Conservation (phyloP, 2,797 vertebrate species). For the Florisuga fusca region DNA sequence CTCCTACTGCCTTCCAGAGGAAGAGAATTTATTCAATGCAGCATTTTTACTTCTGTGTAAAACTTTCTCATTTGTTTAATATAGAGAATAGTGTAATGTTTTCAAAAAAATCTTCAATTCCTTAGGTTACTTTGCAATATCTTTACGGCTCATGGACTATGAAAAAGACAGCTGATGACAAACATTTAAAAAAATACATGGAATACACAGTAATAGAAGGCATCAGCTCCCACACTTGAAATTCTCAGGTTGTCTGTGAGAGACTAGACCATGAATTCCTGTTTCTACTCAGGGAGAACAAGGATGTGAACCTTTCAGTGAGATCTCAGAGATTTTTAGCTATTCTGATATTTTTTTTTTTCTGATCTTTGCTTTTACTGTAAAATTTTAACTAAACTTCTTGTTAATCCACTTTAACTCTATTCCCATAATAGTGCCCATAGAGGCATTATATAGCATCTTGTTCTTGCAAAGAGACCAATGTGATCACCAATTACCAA, state of each 20-base stretch:
- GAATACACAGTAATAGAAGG: not conserved
- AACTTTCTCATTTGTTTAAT: not conserved
- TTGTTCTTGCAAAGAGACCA: not conserved
- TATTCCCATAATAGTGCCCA: not conserved
- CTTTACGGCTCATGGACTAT: not conserved
- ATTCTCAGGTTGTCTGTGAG: not conserved
- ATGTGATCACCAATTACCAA: not conserved
- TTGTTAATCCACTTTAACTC: not conserved
- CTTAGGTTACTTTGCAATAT: not conserved
- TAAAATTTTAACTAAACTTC: not conserved
- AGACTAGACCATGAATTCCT: not conserved
- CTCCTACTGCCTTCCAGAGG: not conserved
- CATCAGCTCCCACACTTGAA: not conserved
- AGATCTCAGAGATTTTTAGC: not conserved
- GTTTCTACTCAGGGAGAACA: not conserved
- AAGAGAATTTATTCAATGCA: not conserved
- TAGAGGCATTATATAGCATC: not conserved
- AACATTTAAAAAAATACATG: not conserved
- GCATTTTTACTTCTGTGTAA: not conserved
- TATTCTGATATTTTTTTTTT: not conserved
- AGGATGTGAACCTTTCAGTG: not conserved
- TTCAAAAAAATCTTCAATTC: not conserved
- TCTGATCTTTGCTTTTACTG: not conserved
- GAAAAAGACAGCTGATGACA: not conserved
- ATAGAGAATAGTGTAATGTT: not conserved